These are phyloP conservation scores for Philonicus albiceps DNA, from an alignment of 2,888 invertebrate genomes.

Conservation along the genomic window DNA sequence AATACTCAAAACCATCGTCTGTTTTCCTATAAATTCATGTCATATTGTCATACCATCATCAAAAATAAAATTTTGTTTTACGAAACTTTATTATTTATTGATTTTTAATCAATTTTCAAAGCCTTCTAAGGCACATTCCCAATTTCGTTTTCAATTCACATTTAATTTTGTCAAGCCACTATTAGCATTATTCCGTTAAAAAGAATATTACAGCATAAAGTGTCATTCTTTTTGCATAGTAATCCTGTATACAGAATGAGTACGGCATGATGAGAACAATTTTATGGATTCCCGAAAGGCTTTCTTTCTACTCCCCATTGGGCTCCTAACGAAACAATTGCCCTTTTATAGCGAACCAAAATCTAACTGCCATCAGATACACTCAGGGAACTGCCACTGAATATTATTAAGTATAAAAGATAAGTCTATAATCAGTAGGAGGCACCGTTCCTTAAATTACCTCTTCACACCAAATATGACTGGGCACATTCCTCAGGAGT, in stretches of 20 bases:
- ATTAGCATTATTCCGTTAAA: background rate
- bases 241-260: background rate
- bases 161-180: background rate
- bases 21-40: too few species aligned
- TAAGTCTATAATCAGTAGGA: background rate
- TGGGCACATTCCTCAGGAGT: slow-evolving; percentile 63
- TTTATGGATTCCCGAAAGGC: background rate
- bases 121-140: background rate
- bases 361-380: background rate
- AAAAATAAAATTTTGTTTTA: background rate
- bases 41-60: background rate
- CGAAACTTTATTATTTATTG: background rate
- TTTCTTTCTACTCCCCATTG: background rate
- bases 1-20: too few species aligned
- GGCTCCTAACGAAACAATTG: background rate
- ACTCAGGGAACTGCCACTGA: background rate
- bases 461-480: slow-evolving; percentile 64
- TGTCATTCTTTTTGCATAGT: background rate
- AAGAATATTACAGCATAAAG: background rate
- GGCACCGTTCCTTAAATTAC: slow-evolving; percentile 52
- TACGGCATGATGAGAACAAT: background rate
- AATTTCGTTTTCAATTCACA: background rate
- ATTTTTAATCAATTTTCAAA: background rate
- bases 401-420: slow-evolving; percentile 17
- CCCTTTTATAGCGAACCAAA: background rate